Evolutionary conservation across 37 sponge, comb jelly and placozoan genomes (phyloP).

Genomic region (Aplysina aerophoba): DNA sequence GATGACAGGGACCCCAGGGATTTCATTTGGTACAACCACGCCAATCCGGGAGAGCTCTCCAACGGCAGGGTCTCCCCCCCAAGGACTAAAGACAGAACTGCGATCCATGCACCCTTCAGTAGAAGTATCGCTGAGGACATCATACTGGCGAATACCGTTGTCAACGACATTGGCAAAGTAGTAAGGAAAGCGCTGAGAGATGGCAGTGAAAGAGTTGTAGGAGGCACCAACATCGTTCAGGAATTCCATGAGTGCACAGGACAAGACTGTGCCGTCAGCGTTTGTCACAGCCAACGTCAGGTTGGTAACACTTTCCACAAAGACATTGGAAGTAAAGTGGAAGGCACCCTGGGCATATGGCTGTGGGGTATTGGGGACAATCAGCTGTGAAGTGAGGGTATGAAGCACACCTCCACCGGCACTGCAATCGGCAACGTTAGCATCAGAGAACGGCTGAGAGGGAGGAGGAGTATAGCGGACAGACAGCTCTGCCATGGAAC

Average conservation of each 20-base stretch:
- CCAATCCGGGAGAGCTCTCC: not conserved
- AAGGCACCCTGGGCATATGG: not conserved
- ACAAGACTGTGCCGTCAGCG: not conserved
- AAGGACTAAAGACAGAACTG: not conserved
- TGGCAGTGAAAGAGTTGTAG: not conserved
- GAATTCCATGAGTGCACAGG: not conserved
- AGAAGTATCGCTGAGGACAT: not conserved
- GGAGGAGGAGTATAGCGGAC: too few relatives aligned
- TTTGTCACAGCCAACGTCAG: not conserved
- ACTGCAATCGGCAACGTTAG: not conserved
- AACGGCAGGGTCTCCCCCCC: slow-evolving; percentile 1
- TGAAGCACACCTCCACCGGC: not conserved
- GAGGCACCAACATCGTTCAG: not conserved
- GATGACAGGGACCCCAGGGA: not conserved
- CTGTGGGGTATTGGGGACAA: not conserved
- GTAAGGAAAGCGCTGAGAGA: not conserved
- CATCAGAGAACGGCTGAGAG: too few relatives aligned
- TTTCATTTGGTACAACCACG: not conserved
- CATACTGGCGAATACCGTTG: not conserved
- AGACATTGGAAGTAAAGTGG: not conserved
- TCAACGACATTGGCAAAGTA: not conserved
- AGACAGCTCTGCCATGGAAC: too few relatives aligned
- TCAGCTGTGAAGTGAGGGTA: not conserved
- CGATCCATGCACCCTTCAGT: not conserved
- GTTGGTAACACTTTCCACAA: not conserved